Percentiles rank a stretch among this genome's conserved stretches.
Conservation (phyloP, 2,888 invertebrate species). For the Epistrophella euchroma region DNA sequence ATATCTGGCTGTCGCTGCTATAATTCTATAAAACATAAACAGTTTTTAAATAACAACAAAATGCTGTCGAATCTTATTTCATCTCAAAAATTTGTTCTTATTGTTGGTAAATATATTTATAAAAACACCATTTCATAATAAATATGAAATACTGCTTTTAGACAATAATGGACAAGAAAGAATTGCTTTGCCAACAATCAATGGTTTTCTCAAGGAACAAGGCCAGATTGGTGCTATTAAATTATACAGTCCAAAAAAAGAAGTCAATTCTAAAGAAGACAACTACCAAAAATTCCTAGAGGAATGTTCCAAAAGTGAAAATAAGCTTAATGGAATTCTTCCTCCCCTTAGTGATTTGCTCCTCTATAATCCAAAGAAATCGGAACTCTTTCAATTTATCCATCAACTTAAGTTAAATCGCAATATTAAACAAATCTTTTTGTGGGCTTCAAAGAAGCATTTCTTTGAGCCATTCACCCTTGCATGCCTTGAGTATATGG, state of each 20-base stretch:
- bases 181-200: conserved; percentile 80
- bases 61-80: conserved; percentile 77
- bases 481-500: conserved; percentile 81
- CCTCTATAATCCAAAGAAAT: conserved; percentile 78
- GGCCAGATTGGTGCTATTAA: conserved; percentile 79
- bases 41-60: conserved; percentile 34
- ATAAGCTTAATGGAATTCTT: conserved; percentile 78
- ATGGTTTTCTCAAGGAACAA: conserved; percentile 80
- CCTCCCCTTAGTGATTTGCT: conserved; percentile 81
- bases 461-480: conserved; percentile 79
- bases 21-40: conserved; percentile 50
- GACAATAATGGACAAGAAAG: conserved; percentile 82
- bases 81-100: conserved; percentile 81
- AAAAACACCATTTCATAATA: not conserved
- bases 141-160: conserved; percentile 63
- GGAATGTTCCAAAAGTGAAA: conserved; percentile 73
- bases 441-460: conserved; percentile 81
- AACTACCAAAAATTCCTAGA: conserved; percentile 77
- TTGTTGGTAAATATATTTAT: conserved; percentile 79
- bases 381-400: conserved; percentile 80
- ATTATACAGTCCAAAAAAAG: conserved; percentile 75
- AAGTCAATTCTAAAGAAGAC: conserved; percentile 76
- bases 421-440: conserved; percentile 80
- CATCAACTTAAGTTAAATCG: conserved; percentile 79
- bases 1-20: not conserved